Conservation (phyloP, 2,797 vertebrate genomes). For the Pteropus rufus region DNA sequence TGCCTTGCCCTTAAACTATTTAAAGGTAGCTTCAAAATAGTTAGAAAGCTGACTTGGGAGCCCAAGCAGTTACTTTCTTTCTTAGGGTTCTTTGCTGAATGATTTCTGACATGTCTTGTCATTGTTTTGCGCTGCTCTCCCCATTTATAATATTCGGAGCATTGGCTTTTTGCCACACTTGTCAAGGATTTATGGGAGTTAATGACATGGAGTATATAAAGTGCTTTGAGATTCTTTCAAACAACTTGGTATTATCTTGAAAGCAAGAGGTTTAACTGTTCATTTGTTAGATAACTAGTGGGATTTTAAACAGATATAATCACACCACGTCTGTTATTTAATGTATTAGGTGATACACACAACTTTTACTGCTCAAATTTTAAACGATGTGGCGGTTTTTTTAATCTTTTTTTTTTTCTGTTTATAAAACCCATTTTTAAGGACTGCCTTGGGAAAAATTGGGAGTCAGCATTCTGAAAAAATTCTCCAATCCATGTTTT, state of each 20-base stretch:
- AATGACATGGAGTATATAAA: slow-evolving; percentile 68
- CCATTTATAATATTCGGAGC: slow-evolving; percentile 59
- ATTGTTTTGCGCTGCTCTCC: slow-evolving; percentile 59
- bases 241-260: slow-evolving; percentile 74
- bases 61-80: slow-evolving; percentile 37
- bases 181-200: slow-evolving; percentile 69
- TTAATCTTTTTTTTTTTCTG: not conserved
- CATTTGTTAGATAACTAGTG: slow-evolving; percentile 71
- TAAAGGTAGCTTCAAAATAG: slow-evolving; percentile 44
- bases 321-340: slow-evolving; percentile 59
- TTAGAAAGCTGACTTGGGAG: slow-evolving; percentile 26
- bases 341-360: not conserved
- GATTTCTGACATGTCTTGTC: slow-evolving; percentile 62
- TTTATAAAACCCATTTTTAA: slow-evolving; percentile 47
- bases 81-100: slow-evolving; percentile 39
- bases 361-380: slow-evolving; percentile 54
- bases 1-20: slow-evolving; percentile 24
- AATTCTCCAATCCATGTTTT: not conserved
- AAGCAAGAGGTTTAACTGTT: slow-evolving; percentile 70
- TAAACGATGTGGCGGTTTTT: not conserved
- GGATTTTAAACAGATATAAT: slow-evolving; percentile 65
- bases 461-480: slow-evolving; percentile 1
- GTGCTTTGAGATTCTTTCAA: slow-evolving; percentile 70
- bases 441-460: slow-evolving; percentile 29
- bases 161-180: slow-evolving; percentile 71